Evolutionary conservation across 2,888 invertebrate species (phyloP).

Genomic region (Pedicia rivosa): DNA sequence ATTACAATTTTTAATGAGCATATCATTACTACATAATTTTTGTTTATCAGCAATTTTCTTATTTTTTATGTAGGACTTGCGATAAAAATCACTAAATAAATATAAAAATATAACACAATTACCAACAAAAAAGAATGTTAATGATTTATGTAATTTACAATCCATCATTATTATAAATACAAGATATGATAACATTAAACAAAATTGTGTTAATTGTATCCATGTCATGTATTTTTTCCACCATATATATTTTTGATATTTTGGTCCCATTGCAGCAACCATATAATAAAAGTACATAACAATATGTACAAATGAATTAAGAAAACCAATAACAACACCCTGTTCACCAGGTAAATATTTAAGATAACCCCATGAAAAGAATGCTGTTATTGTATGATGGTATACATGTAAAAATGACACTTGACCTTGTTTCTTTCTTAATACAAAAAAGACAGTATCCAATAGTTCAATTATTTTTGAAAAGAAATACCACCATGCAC

Average conservation of each 20-base stretch:
- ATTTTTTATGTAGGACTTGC: conserved; percentile 35
- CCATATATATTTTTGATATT: conserved; percentile 35
- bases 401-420: conserved; percentile 79
- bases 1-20: background rate
- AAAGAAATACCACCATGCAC: conserved; percentile 65
- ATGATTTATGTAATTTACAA: conserved; percentile 37
- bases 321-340: conserved; percentile 32
- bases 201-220: conserved; percentile 42
- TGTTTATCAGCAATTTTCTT: background rate
- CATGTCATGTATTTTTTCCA: conserved; percentile 38
- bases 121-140: conserved; percentile 38
- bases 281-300: conserved; percentile 38
- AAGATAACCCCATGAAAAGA: conserved; percentile 64
- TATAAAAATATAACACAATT: conserved; percentile 39
- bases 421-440: conserved; percentile 79
- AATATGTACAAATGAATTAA: conserved; percentile 34
- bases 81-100: conserved; percentile 41
- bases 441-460: conserved; percentile 75
- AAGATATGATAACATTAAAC: conserved; percentile 48
- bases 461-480: conserved; percentile 63
- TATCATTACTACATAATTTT: background rate
- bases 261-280: conserved; percentile 33
- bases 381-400: conserved; percentile 68
- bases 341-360: conserved; percentile 51
- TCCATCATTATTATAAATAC: conserved; percentile 33